Base-by-base conservation (phyloP, 2,888 invertebrate species). In the Andrena trimmerana region DNA sequence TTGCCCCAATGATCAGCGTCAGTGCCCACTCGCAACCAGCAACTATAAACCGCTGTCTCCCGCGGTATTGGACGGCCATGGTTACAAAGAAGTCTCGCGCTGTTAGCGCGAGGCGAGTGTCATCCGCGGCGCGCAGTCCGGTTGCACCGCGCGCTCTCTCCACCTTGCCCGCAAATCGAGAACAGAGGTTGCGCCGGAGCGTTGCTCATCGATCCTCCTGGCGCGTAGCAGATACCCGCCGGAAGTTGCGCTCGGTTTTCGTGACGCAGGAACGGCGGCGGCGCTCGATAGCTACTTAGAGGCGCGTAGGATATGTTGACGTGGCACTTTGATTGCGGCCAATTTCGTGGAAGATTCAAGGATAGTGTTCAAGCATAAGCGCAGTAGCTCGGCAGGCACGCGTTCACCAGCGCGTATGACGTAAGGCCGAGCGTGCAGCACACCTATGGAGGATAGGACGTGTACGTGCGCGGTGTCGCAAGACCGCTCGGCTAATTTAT, bases 321-420 rank as follows among this genome's bases (percentile, higher is more conserved):
- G 86, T 82, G 86, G 89, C 90, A 84, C 84, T 90, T 89, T 86
- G 90, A 90, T 88, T 81, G 87, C 75, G 82, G 77, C 81, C 78
- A 89, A 89, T 90, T 89, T 90, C 83, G 84, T 70, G 81, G 67
- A 78, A 87, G 85, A 88, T 90, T 89, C 89, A 89, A 90, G 89
- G 90, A 90, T 90, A 87, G 87, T 81, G 74, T 68, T 68, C 66
- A 75, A 86, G 84, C 78, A 77, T 33, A 31, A 31, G 54, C 76
- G 68, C 54, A 20, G 20, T 0, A 54, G 57, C 27, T 20, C 10
- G 7, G 57, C 3, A 2, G 8, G 57, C 74, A 67, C 74, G 73
- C 83, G 66, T 50, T 66, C 72, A 59, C 84, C 74, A 72, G 81
- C 83, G 83, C 88, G 86, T 74, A 75, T 89, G 90, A 89, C 89